These are phyloP conservation scores for Chrysaora quinquecirrha DNA, from an alignment of 30 jellyfish, hydroid and myxozoan genomes.

Conservation along the genomic window DNA sequence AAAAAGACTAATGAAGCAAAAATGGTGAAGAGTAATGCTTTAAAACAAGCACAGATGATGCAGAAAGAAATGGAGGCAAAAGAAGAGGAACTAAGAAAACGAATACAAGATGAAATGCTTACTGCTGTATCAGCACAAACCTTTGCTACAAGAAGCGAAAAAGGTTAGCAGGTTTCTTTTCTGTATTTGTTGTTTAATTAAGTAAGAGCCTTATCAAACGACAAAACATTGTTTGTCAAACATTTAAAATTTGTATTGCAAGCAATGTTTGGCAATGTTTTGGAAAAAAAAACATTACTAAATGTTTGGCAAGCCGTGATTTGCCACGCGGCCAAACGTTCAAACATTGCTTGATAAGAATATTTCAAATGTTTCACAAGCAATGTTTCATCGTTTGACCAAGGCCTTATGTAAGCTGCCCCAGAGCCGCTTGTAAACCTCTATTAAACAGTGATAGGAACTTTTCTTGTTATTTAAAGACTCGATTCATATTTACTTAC, in stretches of 20 bases:
- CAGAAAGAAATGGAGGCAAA: conserved; percentile 76
- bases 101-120: conserved; percentile 64
- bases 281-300: no score
- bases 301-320: not conserved
- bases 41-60: conserved; percentile 76
- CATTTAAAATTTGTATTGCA: no score
- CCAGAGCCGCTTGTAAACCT: no score
- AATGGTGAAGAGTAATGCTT: conserved; percentile 74
- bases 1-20: conserved; percentile 86
- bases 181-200: not conserved
- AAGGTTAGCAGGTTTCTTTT: not conserved
- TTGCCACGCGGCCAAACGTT: no score
- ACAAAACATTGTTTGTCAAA: not conserved
- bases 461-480: no score
- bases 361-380: no score
- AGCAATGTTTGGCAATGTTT: no score
- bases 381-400: no score
- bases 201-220: not conserved
- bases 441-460: no score
- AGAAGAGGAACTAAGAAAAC: conserved; percentile 88
- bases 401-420: not conserved
- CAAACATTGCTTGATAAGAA: no score
- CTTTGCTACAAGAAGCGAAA: not conserved
- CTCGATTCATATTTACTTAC: no score
- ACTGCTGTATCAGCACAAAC: conserved; percentile 11